Percentiles rank a stretch among this genome's conserved stretches.
phyloP scores from a whole-genome alignment of 2,797 vertebrate genomes.

The Chrysolophus pictus region DNA sequence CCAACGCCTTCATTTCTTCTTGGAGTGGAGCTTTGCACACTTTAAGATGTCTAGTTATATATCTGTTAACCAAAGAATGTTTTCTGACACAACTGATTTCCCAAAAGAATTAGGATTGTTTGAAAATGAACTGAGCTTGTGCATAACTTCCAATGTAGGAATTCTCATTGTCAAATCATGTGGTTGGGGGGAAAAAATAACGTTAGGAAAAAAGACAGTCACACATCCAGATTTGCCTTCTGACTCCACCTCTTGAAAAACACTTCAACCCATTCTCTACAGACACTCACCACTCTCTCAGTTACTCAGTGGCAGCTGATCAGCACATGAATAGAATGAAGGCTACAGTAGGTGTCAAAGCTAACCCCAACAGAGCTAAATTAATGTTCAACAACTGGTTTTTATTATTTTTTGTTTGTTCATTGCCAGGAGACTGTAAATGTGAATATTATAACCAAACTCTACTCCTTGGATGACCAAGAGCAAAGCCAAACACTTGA shows the following conservation, averaged over 20 bases:
- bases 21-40: slow-evolving; percentile 25
- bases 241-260: neutral
- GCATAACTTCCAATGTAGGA: neutral
- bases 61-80: slow-evolving; percentile 47
- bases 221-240: neutral
- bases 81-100: slow-evolving; percentile 61
- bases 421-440: neutral
- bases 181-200: neutral
- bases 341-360: neutral
- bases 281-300: neutral
- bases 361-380: neutral
- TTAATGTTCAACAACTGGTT: neutral
- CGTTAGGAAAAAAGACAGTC: neutral
- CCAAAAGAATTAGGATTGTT: slow-evolving; percentile 35
- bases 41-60: slow-evolving; percentile 23
- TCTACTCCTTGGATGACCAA: neutral
- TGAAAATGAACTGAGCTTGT: slow-evolving; percentile 46
- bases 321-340: neutral
- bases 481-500: neutral
- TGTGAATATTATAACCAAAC: neutral
- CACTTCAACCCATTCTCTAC: neutral
- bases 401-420: neutral
- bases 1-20: slow-evolving; percentile 8
- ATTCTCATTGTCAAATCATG: slow-evolving; percentile 26
- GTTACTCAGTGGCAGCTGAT: rapidly evolving